Evolutionary conservation across 1,140 invertebrate species (phyloP).

Genomic region (Globodera ellingtonae): DNA sequence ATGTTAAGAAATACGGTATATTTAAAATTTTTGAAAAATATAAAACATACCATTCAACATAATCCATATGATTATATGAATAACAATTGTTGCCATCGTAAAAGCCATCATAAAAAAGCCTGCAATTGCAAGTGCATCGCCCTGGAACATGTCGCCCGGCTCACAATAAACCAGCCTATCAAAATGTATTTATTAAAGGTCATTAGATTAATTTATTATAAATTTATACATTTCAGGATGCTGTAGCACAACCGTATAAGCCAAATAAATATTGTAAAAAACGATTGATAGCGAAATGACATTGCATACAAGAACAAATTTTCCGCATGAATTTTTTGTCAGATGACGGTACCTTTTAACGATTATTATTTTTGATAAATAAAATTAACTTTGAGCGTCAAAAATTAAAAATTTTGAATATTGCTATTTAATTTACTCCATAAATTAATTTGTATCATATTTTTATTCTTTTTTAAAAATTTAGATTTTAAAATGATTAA

Average conservation of each 20-base stretch:
- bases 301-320: neutral
- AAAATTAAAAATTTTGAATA: no score
- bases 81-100: neutral
- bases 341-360: neutral
- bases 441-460: no score
- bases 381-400: no score
- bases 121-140: neutral
- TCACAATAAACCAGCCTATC: neutral
- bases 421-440: no score
- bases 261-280: neutral
- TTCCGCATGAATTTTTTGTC: neutral
- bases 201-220: neutral
- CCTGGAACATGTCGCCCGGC: neutral
- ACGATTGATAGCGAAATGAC: neutral
- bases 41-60: neutral
- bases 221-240: constrained; percentile 11
- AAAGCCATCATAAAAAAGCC: neutral
- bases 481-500: no score
- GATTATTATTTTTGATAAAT: no score
- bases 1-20: no score
- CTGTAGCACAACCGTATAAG: neutral
- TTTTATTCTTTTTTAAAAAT: no score
- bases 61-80: neutral
- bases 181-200: neutral
- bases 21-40: neutral